These are phyloP conservation scores for Athene noctua DNA, from an alignment of 2,113 vertebrate species.

Conservation along the genomic window DNA sequence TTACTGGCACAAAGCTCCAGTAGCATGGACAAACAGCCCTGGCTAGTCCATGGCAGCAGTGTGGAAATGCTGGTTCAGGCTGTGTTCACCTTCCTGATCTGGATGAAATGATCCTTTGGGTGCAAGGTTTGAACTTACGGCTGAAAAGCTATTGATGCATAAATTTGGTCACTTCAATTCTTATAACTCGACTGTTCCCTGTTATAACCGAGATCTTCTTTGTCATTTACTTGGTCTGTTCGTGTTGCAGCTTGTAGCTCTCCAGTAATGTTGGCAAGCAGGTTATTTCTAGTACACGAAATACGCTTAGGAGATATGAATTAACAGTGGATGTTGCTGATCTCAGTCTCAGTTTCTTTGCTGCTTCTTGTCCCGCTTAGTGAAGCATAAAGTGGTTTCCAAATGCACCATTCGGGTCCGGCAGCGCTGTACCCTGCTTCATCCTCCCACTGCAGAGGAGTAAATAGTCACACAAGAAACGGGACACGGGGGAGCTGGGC, in stretches of 20 bases:
- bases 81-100: accelerated
- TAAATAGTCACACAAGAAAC: neutral
- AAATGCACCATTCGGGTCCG: accelerated
- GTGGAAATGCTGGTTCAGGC: neutral
- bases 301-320: neutral
- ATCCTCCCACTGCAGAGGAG: neutral
- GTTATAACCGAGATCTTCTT: neutral
- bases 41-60: neutral
- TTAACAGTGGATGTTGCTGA: neutral
- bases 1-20: neutral
- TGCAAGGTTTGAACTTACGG: neutral
- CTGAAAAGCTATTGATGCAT: neutral
- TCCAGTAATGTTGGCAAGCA: neutral
- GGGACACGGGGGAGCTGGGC: neutral
- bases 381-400: neutral
- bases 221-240: neutral
- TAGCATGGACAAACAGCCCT: neutral
- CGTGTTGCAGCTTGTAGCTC: neutral
- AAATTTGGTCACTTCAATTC: neutral
- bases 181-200: neutral
- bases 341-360: neutral
- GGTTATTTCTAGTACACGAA: neutral
- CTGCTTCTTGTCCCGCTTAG: neutral
- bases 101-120: neutral
- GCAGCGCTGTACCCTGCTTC: accelerated